phyloP scores from a whole-genome alignment of 2,113 vertebrate genomes.

The Pantherophis guttatus region DNA sequence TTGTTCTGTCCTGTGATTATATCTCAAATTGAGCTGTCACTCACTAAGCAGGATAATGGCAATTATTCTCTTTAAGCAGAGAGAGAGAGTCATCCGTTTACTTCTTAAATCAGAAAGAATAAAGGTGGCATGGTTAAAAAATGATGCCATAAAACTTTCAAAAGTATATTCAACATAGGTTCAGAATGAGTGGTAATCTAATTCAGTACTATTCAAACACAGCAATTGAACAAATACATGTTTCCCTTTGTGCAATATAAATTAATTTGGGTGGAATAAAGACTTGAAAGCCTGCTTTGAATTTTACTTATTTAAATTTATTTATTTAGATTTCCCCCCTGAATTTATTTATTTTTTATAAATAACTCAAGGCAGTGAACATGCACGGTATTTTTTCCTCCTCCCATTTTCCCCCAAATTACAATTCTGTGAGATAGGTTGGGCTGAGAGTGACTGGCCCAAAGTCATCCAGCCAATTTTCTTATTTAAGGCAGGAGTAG shows the following conservation, averaged over 20 bases:
- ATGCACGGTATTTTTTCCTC: neutral
- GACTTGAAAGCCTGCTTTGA: neutral
- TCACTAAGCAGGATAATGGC: neutral
- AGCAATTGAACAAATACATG: constrained; percentile 12
- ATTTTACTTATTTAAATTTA: neutral
- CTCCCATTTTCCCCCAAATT: neutral
- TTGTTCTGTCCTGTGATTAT: neutral
- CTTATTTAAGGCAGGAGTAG: neutral
- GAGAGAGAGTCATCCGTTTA: rapidly evolving
- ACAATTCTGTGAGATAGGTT: neutral
- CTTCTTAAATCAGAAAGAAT: constrained; percentile 8
- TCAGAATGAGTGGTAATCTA: neutral
- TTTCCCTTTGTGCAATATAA: neutral
- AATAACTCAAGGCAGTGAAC: neutral
- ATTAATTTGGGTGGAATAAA: neutral
- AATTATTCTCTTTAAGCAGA: neutral
- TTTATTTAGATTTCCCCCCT: neutral
- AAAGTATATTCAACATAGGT: neutral
- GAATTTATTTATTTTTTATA: neutral
- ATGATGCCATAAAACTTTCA: neutral
- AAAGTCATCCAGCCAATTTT: neutral
- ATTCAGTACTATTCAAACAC: constrained; percentile 16
- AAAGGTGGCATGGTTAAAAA: neutral
- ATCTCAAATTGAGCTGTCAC: neutral
- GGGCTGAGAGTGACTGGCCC: neutral